Conservation (phyloP, 64 coral and sea anemone species). For the Catalaphyllia jardinei region DNA sequence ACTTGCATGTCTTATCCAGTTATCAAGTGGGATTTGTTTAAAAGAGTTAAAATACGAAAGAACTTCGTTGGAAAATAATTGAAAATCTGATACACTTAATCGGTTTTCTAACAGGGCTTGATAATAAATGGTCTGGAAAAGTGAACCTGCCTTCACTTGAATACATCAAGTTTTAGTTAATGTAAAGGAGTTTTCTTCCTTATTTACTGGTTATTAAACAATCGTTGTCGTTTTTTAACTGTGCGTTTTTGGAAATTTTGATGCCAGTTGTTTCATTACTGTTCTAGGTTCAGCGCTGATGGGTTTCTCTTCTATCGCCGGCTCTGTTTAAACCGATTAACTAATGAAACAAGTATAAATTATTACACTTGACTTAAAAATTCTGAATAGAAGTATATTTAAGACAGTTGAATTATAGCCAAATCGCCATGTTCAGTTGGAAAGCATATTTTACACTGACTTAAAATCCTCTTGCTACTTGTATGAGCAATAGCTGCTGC, state of each 20-base stretch:
- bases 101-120: too few relatives aligned
- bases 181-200: too few relatives aligned
- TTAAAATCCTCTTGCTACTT: too few relatives aligned
- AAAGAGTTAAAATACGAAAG: not conserved
- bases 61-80: too few relatives aligned
- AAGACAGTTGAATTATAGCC: not conserved
- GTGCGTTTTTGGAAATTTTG: not conserved
- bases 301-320: not conserved
- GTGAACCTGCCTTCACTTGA: too few relatives aligned
- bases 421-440: not conserved
- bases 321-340: not conserved
- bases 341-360: not conserved
- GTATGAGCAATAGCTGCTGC: too few relatives aligned
- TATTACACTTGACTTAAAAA: not conserved
- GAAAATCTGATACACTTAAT: too few relatives aligned
- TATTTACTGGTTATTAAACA: too few relatives aligned
- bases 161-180: too few relatives aligned
- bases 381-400: not conserved
- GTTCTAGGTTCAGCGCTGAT: not conserved
- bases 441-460: too few relatives aligned
- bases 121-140: too few relatives aligned
- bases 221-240: too few relatives aligned
- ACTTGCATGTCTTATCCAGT: not conserved
- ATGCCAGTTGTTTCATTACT: not conserved
- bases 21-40: not conserved